Evolutionary conservation across 1,140 invertebrate species (phyloP).

Genomic region (Notospermus geniculatus): DNA sequence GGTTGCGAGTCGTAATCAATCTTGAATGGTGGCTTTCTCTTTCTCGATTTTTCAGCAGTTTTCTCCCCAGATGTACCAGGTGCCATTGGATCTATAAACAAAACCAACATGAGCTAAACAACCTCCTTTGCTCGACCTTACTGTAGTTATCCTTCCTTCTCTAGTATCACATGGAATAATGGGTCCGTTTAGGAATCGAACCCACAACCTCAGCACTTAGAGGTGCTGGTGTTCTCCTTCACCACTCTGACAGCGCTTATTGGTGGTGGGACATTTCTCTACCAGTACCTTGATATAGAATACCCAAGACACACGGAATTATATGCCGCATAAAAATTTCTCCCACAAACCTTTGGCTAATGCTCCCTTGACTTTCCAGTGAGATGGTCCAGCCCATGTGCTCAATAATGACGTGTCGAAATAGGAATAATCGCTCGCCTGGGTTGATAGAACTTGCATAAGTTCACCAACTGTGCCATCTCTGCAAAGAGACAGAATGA

Average conservation of each 20-base stretch:
- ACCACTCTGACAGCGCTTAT: too few relatives aligned
- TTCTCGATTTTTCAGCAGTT: conserved; percentile 19
- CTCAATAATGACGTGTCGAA: conserved; percentile 61
- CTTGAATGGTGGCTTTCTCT: conserved; percentile 40
- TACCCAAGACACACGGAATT: too few relatives aligned
- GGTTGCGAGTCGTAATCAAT: conserved; percentile 41
- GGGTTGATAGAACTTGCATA: conserved; percentile 45
- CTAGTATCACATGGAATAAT: too few relatives aligned
- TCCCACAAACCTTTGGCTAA: conserved; percentile 51
- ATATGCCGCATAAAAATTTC: too few relatives aligned
- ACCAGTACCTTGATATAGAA: too few relatives aligned
- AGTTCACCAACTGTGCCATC: conserved; percentile 43
- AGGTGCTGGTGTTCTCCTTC: too few relatives aligned
- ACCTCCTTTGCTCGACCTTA: too few relatives aligned
- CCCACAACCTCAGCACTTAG: too few relatives aligned
- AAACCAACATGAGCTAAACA: not conserved
- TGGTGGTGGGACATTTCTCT: too few relatives aligned
- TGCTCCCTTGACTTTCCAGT: conserved; percentile 69
- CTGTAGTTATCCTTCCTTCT: too few relatives aligned
- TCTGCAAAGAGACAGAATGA: conserved; percentile 24
- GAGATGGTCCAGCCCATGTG: conserved; percentile 73
- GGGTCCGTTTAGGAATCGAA: too few relatives aligned
- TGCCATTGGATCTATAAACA: not conserved
- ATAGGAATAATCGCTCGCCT: conserved; percentile 70
- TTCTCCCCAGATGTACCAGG: not conserved